A percentile compares a stretch with the other conserved stretches of the same genome.
Conservation (phyloP, 1,140 invertebrate genomes). For the Drosophila yakuba region DNA sequence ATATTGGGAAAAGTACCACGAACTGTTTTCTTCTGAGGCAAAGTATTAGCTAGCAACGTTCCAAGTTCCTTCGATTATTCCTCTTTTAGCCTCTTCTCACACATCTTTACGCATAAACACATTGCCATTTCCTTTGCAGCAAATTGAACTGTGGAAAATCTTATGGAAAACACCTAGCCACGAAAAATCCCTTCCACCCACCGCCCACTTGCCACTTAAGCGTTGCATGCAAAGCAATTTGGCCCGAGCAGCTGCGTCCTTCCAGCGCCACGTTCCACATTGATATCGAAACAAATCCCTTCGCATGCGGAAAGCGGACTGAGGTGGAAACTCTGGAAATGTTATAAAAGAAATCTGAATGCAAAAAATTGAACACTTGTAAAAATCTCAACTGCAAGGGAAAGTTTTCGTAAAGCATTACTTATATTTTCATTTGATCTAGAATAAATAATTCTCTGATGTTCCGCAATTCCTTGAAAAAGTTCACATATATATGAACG, state of each 20-base stretch:
- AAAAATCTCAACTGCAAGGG: neutral
- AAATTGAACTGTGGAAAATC: slow-evolving; percentile 66
- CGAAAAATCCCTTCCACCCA: neutral
- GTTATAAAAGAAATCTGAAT: slow-evolving; percentile 26
- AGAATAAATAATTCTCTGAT: too few species aligned
- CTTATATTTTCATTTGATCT: too few species aligned
- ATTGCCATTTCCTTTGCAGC: slow-evolving; percentile 68
- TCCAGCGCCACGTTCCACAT: slow-evolving; percentile 59
- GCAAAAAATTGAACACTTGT: neutral
- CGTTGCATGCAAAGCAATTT: slow-evolving; percentile 70
- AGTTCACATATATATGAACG: too few species aligned
- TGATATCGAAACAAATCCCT: slow-evolving; percentile 57
- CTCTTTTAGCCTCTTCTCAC: slow-evolving; percentile 28
- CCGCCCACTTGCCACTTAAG: slow-evolving; percentile 50
- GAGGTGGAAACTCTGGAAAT: slow-evolving; percentile 27
- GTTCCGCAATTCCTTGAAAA: too few species aligned
- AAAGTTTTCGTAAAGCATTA: too few species aligned
- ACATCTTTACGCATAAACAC: slow-evolving; percentile 80
- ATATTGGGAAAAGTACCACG: too few species aligned
- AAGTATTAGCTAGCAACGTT: neutral
- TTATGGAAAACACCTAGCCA: slow-evolving; percentile 11
- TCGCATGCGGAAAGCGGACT: neutral
- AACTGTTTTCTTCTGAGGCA: too few species aligned
- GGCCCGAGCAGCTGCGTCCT: slow-evolving; percentile 64
- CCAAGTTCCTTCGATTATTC: neutral